These are phyloP conservation scores for Albula glossodonta DNA, from an alignment of 2,113 vertebrate species.

Conservation along the genomic window DNA sequence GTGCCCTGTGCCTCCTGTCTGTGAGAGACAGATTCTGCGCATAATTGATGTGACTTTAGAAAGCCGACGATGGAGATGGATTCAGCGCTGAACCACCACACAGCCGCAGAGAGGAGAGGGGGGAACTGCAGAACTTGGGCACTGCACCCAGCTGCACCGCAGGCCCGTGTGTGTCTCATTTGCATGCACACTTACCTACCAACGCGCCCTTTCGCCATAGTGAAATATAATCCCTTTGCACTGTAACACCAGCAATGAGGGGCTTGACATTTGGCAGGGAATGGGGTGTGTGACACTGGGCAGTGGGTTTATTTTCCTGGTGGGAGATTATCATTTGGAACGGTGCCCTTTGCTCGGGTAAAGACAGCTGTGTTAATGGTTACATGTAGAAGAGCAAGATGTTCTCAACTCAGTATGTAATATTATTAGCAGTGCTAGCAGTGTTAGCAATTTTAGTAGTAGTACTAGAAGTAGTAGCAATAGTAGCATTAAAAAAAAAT, in stretches of 20 bases:
- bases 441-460: no score
- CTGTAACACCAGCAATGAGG: background rate
- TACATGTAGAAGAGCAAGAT: no score
- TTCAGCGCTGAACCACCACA: background rate
- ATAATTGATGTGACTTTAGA: slow-evolving; percentile 8
- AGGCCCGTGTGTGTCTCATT: background rate
- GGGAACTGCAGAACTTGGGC: background rate
- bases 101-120: background rate
- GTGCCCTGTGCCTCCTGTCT: background rate
- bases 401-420: no score
- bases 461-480: no score
- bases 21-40: background rate
- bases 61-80: background rate
- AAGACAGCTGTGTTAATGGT: no score
- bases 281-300: background rate
- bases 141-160: background rate
- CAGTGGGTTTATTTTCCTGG: background rate
- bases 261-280: no score
- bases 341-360: no score
- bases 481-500: no score
- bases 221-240: background rate
- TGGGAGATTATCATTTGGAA: background rate
- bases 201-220: background rate
- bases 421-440: no score
- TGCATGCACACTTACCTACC: slow-evolving; percentile 1